Evolutionary conservation across 1,140 invertebrate species (phyloP).

Genomic region (Magallana gigas): DNA sequence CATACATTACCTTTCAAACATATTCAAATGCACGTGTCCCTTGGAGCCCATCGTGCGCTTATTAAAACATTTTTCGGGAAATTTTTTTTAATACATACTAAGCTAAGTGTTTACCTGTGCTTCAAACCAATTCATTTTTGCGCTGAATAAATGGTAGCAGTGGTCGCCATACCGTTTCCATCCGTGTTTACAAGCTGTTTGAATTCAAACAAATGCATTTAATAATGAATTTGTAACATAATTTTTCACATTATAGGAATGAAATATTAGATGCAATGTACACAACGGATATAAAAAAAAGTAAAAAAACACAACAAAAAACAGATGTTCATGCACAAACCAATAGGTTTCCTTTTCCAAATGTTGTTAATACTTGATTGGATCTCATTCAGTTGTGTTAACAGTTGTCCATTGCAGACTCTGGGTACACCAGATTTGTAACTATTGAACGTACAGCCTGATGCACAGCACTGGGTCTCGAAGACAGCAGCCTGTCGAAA

Average conservation of each 20-base stretch:
- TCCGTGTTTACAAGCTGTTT: not conserved
- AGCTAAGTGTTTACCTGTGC: not conserved
- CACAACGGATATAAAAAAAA: too few species aligned
- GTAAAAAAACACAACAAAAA: too few species aligned
- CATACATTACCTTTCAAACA: too few species aligned
- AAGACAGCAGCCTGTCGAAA: not conserved
- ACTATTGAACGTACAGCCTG: constrained; percentile 15
- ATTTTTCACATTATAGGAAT: too few species aligned
- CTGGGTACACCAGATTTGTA: not conserved
- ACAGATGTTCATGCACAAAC: too few species aligned
- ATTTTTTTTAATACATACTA: too few species aligned
- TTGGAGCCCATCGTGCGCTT: too few species aligned
- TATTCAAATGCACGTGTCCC: too few species aligned
- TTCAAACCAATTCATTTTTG: constrained; percentile 12
- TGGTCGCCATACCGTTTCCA: not conserved
- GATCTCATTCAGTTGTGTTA: not conserved
- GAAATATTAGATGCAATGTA: too few species aligned
- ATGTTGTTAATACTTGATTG: not conserved
- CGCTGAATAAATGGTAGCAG: not conserved
- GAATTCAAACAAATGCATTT: too few species aligned
- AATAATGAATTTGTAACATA: not conserved
- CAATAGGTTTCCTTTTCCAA: not conserved
- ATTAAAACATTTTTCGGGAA: too few species aligned
- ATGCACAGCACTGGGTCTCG: not conserved
- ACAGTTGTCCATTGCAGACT: not conserved